Base-by-base conservation (phyloP, 2,888 invertebrate species). In the Rhyacophila evoluta region DNA sequence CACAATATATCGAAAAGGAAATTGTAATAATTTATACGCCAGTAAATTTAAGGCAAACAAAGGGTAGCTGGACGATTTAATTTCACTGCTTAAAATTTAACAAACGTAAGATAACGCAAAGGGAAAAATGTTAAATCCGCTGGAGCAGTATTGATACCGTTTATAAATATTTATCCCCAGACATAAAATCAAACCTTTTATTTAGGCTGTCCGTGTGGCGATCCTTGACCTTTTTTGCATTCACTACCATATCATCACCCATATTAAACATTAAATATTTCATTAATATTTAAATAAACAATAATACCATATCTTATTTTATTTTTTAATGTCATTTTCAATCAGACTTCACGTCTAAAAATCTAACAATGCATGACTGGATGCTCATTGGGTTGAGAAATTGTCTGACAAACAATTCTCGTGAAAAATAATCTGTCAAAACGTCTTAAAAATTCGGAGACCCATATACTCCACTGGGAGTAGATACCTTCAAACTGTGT, bases 161-260 rank as follows among this genome's bases (percentile, higher is more conserved):
- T 85, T 75, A 84, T 87, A 88, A 89, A 89, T 89, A 89, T 89
- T 89, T 87, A 85, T 85, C 84, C 84, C 85, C 84, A 88, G 89
- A 89, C 89, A 88, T 86, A 87, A 89, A 89, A 89, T 89, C 89
- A 89, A 89, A 89, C 89, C 89, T 89, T 89, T 89, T 89, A 89
- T 89, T 89, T 89, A 89, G 89, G 87, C 87, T 87, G 33, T 86
- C 71, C 37, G 84, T 82, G 86, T 86, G 28, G 67, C 67, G 71
- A 74, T 70, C 78, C 71, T 78, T 78, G 74, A 74, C 72, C 39
- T 72, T 72, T 38, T 38, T 27, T 72, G 19, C 28, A 72, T 67
- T 67, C 55, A 75, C 75, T 74, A 15, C 72, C 36, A 71, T 11
- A 70, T 25, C 55, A 10, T 33, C 19, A 76, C 76, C 8, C 76